Base-by-base conservation (phyloP, 1,140 invertebrate species). In the Pseudachorutes palmiensis region DNA sequence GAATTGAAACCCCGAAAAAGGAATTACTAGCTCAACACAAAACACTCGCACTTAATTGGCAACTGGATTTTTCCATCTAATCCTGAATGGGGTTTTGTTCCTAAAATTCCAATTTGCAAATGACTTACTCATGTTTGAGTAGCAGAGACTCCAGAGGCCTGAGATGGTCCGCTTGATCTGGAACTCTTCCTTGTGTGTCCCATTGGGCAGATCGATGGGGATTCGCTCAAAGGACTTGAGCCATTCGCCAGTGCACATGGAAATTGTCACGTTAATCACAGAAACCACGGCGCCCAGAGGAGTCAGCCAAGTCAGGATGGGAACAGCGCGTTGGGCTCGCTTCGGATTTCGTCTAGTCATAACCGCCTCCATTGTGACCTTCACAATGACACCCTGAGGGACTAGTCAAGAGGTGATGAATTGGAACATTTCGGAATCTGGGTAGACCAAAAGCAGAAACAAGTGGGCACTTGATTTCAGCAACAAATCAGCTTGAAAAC, bases 181-280 rank as follows among this genome's bases (percentile, higher is more conserved):
- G 62, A 85, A 82, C 64, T 83, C 82, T 66, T 81, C 80, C 68
- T 83, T 84, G 0, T 83, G 86, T 26, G 32, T 83, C 86, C 1
- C 64, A 55, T 77, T 75, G 1, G 84, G 83, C 75, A 85, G 87
- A 57, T 64, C 63, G n/a, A 55, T 2, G 2, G 82, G 79, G 82
- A 87, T 87, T 62, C 85, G 84, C 76, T 88, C 87, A 72, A 86
- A 81, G 33, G 84, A 86, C 67, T 86, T 82, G 0, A 88, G 78
- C 87, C 87, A 88, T 74, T 85, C 82, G 75, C 85, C 86, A 3
- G 87, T 87, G 14, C 82, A 79, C 26, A 87, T 81, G 22, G 85
- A 85, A 14, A 86, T 80, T 16, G 82, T 75, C 2, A 87, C 83
- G 19, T 85, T 82, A 0, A 85, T 79, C 14, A 86, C 78, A 22